Conservation (phyloP, 2,888 invertebrate species). For the Andrena bicolor region DNA sequence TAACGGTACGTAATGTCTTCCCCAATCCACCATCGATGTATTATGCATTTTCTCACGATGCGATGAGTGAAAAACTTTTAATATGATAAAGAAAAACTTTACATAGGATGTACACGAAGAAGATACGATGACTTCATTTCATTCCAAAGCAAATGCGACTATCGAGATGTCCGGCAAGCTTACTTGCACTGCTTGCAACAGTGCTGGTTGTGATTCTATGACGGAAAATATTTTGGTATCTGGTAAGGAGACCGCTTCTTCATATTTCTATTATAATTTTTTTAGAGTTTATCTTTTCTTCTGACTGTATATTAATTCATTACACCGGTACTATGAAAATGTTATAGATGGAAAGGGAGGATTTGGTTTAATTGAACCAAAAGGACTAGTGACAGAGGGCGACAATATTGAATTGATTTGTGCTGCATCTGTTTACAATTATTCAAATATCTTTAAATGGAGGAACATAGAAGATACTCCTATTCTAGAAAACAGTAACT, state of each 20-base stretch:
- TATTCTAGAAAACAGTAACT: slow-evolving; percentile 71
- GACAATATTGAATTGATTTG: slow-evolving; percentile 87
- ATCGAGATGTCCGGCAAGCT: slow-evolving; percentile 78
- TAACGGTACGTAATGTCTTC: slow-evolving; percentile 38
- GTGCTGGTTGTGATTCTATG: slow-evolving; percentile 74
- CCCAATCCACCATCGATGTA: background rate
- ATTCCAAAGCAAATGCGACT: slow-evolving; percentile 62
- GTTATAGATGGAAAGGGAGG: slow-evolving; percentile 85
- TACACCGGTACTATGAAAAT: background rate
- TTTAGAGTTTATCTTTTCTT: background rate
- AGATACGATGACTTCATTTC: slow-evolving; percentile 1
- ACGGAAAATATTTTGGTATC: slow-evolving; percentile 80
- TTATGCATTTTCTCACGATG: background rate
- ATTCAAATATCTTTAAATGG: slow-evolving; percentile 86
- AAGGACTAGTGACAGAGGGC: slow-evolving; percentile 84
- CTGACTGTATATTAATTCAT: background rate
- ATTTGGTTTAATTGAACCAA: slow-evolving; percentile 82
- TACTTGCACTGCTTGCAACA: slow-evolving; percentile 82
- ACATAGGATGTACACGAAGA: slow-evolving; percentile 36
- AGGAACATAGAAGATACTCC: slow-evolving; percentile 68
- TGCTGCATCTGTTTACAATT: slow-evolving; percentile 86
- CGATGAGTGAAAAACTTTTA: background rate
- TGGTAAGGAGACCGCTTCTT: slow-evolving; percentile 72
- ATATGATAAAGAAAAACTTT: background rate
- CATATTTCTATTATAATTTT: background rate